phyloP scores from a whole-genome alignment of 1,140 invertebrate genomes.

The Chrysoperla carnea region DNA sequence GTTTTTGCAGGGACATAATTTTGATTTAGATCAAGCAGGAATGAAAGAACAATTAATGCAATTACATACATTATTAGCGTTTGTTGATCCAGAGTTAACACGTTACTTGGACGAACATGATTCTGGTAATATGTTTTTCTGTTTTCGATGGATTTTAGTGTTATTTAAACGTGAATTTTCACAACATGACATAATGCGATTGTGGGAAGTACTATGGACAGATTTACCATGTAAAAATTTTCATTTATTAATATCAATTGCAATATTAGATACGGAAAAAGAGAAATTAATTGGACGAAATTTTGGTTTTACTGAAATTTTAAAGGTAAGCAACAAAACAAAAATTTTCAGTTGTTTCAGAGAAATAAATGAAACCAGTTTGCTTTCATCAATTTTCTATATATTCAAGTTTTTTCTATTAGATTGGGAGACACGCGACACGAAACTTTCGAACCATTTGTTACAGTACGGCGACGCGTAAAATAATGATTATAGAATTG shows the following conservation, averaged over 20 bases:
- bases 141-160: slow-evolving; percentile 83
- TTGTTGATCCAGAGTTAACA: slow-evolving; percentile 69
- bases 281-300: slow-evolving; percentile 70
- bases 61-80: slow-evolving; percentile 61
- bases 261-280: slow-evolving; percentile 80
- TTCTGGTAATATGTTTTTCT: slow-evolving; percentile 97
- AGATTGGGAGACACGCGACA: not conserved
- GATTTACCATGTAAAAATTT: slow-evolving; percentile 85
- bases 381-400: too few relatives aligned
- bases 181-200: slow-evolving; percentile 51
- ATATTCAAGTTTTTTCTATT: not conserved
- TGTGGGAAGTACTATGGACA: slow-evolving; percentile 82
- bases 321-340: slow-evolving; percentile 70
- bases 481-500: too few relatives aligned
- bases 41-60: slow-evolving; percentile 88
- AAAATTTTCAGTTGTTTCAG: too few relatives aligned
- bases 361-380: not conserved
- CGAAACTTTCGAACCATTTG: too few relatives aligned
- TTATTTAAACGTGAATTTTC: slow-evolving; percentile 70
- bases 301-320: slow-evolving; percentile 89
- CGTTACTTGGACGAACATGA: slow-evolving; percentile 80
- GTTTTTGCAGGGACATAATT: slow-evolving; percentile 77
- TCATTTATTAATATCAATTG: slow-evolving; percentile 76
- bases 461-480: too few relatives aligned
- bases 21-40: slow-evolving; percentile 92